phyloP scores from a whole-genome alignment of 2,113 vertebrate genomes.

The Eleginops maclovinus region DNA sequence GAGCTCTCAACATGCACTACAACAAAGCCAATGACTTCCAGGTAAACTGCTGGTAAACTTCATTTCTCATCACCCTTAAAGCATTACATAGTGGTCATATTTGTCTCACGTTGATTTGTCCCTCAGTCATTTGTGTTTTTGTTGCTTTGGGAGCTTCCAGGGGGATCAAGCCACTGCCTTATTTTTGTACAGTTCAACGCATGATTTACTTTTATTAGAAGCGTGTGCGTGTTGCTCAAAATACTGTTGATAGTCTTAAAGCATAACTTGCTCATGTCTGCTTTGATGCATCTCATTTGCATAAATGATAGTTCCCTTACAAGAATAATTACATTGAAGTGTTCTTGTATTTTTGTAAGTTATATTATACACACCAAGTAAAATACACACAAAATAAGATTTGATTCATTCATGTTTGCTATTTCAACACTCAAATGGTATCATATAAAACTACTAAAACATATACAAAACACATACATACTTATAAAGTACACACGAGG shows the following conservation, averaged over 20 bases:
- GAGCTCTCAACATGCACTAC: conserved; percentile 89
- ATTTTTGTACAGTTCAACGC: not conserved
- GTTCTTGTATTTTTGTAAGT: not conserved
- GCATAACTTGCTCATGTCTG: not conserved
- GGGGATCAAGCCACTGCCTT: not conserved
- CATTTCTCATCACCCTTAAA: not conserved
- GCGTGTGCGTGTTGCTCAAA: not conserved
- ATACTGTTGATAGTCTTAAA: not conserved
- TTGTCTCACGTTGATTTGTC: not conserved
- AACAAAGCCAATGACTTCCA: conserved; percentile 93
- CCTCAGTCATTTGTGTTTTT: not conserved
- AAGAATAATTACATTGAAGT: not conserved
- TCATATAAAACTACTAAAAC: no score
- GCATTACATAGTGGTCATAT: not conserved
- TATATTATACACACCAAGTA: not conserved
- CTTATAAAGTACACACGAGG: not conserved
- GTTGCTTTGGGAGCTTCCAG: not conserved
- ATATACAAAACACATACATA: no score
- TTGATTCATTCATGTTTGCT: no score
- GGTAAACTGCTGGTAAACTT: conserved; percentile 76
- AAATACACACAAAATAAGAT: no score
- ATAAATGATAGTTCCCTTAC: not conserved
- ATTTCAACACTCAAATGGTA: no score
- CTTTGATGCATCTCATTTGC: not conserved
- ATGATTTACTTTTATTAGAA: not conserved